Conservation (phyloP, 2,797 vertebrate genomes). For the Buphagus erythrorhynchus region DNA sequence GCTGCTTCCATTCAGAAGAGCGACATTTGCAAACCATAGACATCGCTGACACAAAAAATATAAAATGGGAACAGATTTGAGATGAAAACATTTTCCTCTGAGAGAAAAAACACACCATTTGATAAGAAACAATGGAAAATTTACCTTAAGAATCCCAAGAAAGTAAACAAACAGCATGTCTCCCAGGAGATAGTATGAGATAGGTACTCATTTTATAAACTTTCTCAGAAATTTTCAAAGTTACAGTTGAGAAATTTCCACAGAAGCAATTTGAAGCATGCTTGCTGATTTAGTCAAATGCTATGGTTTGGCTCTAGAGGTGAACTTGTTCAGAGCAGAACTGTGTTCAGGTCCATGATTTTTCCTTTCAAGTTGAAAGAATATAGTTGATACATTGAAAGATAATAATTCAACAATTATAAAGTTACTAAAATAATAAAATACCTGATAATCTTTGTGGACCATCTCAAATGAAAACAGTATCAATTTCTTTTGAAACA, state of each 20-base stretch:
- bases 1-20: constrained; percentile 53
- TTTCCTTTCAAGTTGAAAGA: constrained; percentile 15
- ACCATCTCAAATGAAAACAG: constrained; percentile 54
- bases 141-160: not conserved
- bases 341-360: not conserved
- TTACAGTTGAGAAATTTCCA: not conserved
- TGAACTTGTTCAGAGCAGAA: not conserved
- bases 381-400: not conserved
- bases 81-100: not conserved
- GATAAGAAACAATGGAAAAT: not conserved
- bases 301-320: not conserved
- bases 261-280: not conserved
- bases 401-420: constrained; percentile 40
- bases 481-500: constrained; percentile 50
- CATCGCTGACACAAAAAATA: not conserved
- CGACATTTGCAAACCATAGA: not conserved
- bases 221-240: not conserved
- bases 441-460: constrained; percentile 50
- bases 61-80: not conserved
- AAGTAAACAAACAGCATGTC: not conserved
- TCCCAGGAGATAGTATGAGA: not conserved
- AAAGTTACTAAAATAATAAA: constrained; percentile 54
- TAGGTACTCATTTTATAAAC: not conserved
- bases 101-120: not conserved
- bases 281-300: not conserved